Conservation (phyloP, 2,113 vertebrate species). For the Oophaga pumilio region DNA sequence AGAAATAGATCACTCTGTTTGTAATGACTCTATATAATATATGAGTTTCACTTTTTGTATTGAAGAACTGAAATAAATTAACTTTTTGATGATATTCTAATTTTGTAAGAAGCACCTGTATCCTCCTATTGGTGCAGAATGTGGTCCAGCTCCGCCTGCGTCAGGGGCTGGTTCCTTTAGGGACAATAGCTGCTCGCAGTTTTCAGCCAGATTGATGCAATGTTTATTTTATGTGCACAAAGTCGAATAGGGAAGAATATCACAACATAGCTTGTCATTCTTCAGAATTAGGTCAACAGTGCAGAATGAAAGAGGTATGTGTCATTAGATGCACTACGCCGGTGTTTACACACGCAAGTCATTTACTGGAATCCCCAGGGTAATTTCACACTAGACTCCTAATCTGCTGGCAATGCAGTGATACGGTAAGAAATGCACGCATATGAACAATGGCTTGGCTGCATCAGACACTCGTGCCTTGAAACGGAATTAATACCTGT, state of each 20-base stretch:
- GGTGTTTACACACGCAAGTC: background rate
- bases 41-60: no score
- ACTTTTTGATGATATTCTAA: no score
- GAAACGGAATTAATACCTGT: background rate
- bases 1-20: no score
- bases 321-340: background rate
- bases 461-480: background rate
- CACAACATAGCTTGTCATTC: constrained; percentile 14
- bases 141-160: constrained; percentile 29
- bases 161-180: constrained; percentile 18
- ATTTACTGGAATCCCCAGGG: background rate
- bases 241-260: background rate
- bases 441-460: background rate
- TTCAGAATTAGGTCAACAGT: background rate
- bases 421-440: background rate
- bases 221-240: constrained; percentile 2
- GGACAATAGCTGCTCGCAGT: constrained; percentile 26
- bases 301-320: background rate
- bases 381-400: background rate
- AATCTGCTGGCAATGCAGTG: background rate
- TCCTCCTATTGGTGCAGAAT: background rate
- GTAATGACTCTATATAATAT: no score
- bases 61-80: no score
- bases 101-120: no score
- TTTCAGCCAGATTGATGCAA: background rate